These are phyloP conservation scores for Trinectes maculatus DNA, from an alignment of 2,113 vertebrate genomes.

Conservation along the genomic window DNA sequence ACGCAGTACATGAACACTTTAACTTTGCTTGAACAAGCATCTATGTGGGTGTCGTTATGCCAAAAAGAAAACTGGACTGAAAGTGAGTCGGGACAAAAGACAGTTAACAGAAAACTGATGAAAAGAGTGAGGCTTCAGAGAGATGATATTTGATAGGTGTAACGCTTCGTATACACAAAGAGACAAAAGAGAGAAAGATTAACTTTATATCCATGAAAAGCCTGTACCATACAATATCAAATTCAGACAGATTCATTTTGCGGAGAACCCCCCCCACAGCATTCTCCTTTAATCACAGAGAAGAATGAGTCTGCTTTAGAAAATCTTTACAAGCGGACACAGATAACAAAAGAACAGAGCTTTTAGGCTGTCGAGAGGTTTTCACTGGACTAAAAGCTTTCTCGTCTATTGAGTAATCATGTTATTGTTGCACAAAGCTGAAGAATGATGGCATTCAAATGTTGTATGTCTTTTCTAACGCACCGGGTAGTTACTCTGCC, in stretches of 20 bases:
- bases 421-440: conserved; percentile 37
- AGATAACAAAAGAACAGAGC: conserved; percentile 64
- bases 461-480: conserved; percentile 11
- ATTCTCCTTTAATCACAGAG: conserved; percentile 55
- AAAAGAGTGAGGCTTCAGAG: not conserved
- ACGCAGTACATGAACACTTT: not conserved
- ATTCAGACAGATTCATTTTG: conserved; percentile 48
- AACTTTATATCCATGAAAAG: conserved; percentile 28
- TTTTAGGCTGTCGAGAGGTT: conserved; percentile 65
- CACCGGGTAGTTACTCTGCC: conserved; percentile 27
- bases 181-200: conserved; percentile 17
- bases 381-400: conserved; percentile 52
- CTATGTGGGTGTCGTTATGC: not conserved
- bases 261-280: conserved; percentile 22
- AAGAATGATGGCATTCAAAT: conserved; percentile 34
- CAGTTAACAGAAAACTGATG: not conserved
- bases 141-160: conserved; percentile 14
- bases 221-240: conserved; percentile 27
- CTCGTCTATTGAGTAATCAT: conserved; percentile 44
- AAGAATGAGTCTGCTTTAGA: conserved; percentile 50
- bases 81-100: not conserved
- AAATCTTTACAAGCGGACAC: conserved; percentile 46
- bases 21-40: not conserved
- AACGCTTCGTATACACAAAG: conserved; percentile 3
- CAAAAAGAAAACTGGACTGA: conserved; percentile 3